Base-by-base conservation (phyloP, 2,797 vertebrate species). In the Gymnoscopelus microlampas region DNA sequence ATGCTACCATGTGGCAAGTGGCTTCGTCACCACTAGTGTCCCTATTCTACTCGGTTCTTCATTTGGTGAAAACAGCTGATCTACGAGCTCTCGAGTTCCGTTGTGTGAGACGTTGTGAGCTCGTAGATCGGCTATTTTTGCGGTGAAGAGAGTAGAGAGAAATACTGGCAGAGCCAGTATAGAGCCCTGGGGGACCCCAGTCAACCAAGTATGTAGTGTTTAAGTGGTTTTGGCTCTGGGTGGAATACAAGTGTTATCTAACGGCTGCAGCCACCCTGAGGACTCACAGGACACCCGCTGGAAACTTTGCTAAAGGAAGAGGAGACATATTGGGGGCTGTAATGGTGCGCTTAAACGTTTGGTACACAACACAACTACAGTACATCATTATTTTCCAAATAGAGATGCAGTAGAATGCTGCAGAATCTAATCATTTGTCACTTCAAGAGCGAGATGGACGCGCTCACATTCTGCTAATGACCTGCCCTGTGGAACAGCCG, bases 401-500 rank as follows among this genome's bases (percentile, higher is more conserved):
- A 67, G 57, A 78, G 54, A 77, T 62, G 51, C 55, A 69, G 60
- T 53, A 60, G 24, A 44, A 10, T 9, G 13, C 54, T 8, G 58
- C 2, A 3, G 76, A 84, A 83, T 74, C 58, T 81, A 82, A 82
- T 79, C 66, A 19, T 60, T 77, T 81, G 79, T 83, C 81, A 84
- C 71, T 54, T 51, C 70, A 60, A 78, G 67, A 78, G 76, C 35
- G 75, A 69, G 56, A 51, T 60, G 68, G 71, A 81, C 74, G 63
- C 67, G 74, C 80, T 83, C 64, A 53, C 70, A 69, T 82, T 63
- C 76, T 70, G 66, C 84, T 87, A 89, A 90, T 86, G 77, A 70
- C 59, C 68, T 68, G 80, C 71, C 39, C 78, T 63, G 71, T 57
- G 77, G 79, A 72, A 82, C 79, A 67, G 60, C 72, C 77, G 70